Evolutionary conservation across 2,113 vertebrate species (phyloP), one percentile per base, ranked within the genome.

Genomic region (Equus quagga): DNA sequence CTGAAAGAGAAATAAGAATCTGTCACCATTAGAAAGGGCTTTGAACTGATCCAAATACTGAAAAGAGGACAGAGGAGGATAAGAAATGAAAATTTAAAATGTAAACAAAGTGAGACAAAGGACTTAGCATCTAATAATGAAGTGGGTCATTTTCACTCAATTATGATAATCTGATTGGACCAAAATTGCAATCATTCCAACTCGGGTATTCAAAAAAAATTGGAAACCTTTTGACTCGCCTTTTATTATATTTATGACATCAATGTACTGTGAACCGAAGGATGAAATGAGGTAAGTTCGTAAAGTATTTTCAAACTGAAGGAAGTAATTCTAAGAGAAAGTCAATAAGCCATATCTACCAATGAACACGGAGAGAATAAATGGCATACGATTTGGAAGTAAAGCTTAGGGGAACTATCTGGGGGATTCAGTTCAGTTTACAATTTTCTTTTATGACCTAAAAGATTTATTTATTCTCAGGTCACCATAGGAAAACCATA

Each of bases 381-480:
- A 95, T 81, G 24, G 28, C 14, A 54, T 24, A 23, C 1, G 3
- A 60, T 19, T 86, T 92, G 49, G 44, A 94, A 80, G 73, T 58
- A 41, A 95, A 75, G 26, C 64, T 82, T 69, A 70, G 12, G 58
- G 12, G 17, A 73, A 65, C 19, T 51, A 23, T 46, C 72, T 62
- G 54, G 51, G 8, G 8, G n/a, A 69, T 89, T 91, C 36, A 75
- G 58, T 79, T 97, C 67, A 78, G n/a, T 86, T 92, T 56, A 24
- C 41, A 62, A 44, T 31, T 95, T 94, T 86, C 11, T 36, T 83
- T 81, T 95, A 79, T 80, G n/a, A 62, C 14, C 78, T 56, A 83
- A 96, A 92, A 95, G 46, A 91, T 54, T 91, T 49, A 65, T 78
- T 60, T 70, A 41, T 94, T 97, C 36, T 93, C 89, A 91, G 18